Evolutionary conservation across 2,113 vertebrate species (phyloP).

Genomic region (Cyprinus carpio): DNA sequence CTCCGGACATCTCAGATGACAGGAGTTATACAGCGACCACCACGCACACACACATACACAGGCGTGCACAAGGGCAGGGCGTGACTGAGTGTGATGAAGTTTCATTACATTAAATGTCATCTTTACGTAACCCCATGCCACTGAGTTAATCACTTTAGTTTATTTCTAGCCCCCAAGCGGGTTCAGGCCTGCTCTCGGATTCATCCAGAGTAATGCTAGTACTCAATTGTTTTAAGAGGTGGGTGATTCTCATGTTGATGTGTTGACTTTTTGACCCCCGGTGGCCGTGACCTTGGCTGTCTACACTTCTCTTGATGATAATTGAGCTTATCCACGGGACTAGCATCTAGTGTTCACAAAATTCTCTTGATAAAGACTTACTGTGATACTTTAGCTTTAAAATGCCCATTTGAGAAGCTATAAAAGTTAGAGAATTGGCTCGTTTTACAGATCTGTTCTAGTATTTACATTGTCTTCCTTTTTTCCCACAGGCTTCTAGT

Average conservation of each 20-base stretch:
- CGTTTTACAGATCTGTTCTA: neutral
- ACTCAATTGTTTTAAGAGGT: conserved; percentile 5
- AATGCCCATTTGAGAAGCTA: neutral
- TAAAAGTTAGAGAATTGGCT: neutral
- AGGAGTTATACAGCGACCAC: conserved; percentile 22
- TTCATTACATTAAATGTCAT: conserved; percentile 45
- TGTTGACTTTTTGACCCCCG: conserved; percentile 23
- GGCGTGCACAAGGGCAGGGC: conserved; percentile 2
- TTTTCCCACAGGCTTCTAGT: neutral
- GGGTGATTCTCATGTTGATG: conserved; percentile 17
- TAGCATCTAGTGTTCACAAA: neutral
- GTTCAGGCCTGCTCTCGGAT: neutral
- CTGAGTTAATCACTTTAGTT: conserved; percentile 31
- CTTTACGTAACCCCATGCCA: conserved; percentile 25
- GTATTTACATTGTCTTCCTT: neutral
- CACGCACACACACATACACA: neutral
- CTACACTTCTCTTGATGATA: conserved; percentile 28
- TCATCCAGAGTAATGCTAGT: neutral
- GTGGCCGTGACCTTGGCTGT: neutral
- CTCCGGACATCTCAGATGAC: conserved; percentile 27
- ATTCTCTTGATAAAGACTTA: neutral
- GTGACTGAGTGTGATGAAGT: conserved; percentile 1
- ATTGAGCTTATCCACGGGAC: conserved; percentile 3
- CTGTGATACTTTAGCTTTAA: neutral
- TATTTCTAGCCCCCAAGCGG: neutral